These are phyloP conservation scores for Hydrophis major DNA, from an alignment of 2,797 vertebrate species.

Conservation along the genomic window DNA sequence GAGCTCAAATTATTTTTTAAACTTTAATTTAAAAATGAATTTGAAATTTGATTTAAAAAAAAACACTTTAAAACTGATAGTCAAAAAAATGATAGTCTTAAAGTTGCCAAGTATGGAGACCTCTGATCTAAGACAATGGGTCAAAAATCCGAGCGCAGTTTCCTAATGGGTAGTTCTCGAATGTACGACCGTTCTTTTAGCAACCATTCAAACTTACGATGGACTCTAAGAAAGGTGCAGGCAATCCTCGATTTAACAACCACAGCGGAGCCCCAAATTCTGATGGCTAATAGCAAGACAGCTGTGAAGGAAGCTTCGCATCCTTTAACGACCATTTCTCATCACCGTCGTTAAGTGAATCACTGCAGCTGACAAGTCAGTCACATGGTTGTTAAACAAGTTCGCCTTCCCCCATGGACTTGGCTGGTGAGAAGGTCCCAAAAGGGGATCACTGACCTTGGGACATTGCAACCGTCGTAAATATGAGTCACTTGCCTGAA, in stretches of 20 bases:
- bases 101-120: no score
- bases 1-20: no score
- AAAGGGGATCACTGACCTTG: background rate
- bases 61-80: no score
- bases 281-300: background rate
- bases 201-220: background rate
- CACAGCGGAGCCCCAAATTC: background rate
- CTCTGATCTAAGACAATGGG: no score
- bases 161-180: background rate
- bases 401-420: background rate
- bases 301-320: background rate
- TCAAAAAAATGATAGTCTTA: no score
- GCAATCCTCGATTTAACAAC: background rate
- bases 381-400: background rate
- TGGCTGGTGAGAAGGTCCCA: background rate
- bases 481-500: no score
- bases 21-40: no score
- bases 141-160: no score
- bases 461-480: no score
- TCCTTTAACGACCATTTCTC: background rate
- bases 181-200: background rate
- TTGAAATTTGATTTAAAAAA: no score
- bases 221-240: background rate
- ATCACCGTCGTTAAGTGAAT: rapidly evolving
- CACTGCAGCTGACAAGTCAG: rapidly evolving